phyloP scores from a whole-genome alignment of 2,888 invertebrate genomes.

The Eupsilia transversa region DNA sequence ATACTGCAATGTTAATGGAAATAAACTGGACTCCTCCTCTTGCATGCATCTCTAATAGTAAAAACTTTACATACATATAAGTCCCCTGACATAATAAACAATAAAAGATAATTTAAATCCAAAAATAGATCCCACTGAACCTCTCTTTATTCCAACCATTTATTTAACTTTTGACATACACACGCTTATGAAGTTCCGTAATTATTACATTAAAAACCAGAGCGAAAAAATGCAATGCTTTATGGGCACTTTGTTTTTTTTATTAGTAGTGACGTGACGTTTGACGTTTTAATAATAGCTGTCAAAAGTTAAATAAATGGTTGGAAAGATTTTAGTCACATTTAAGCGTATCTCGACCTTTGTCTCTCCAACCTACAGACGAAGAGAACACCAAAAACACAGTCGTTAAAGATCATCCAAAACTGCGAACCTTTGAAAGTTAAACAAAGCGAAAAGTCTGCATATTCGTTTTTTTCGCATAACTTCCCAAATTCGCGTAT shows the following conservation, averaged over 20 bases:
- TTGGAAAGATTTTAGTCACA: too few relatives aligned
- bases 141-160: too few relatives aligned
- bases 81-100: background rate
- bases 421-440: constrained; percentile 36
- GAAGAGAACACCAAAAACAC: constrained; percentile 15
- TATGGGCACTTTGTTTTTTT: too few relatives aligned
- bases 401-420: constrained; percentile 50
- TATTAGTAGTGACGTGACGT: too few relatives aligned
- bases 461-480: constrained; percentile 73
- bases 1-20: background rate
- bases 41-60: background rate
- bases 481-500: constrained; percentile 74
- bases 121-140: background rate
- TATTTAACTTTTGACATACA: too few relatives aligned
- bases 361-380: background rate
- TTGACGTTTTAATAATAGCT: too few relatives aligned
- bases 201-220: too few relatives aligned
- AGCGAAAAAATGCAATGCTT: too few relatives aligned
- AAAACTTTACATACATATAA: background rate
- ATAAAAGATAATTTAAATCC: background rate
- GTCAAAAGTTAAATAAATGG: too few relatives aligned
- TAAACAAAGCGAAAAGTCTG: constrained; percentile 59
- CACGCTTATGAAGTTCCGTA: too few relatives aligned
- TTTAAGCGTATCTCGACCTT: background rate
- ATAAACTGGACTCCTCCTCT: too few relatives aligned